Evolutionary conservation across 2,797 vertebrate species (phyloP).

Genomic region (Lepilemur septentrionalis): DNA sequence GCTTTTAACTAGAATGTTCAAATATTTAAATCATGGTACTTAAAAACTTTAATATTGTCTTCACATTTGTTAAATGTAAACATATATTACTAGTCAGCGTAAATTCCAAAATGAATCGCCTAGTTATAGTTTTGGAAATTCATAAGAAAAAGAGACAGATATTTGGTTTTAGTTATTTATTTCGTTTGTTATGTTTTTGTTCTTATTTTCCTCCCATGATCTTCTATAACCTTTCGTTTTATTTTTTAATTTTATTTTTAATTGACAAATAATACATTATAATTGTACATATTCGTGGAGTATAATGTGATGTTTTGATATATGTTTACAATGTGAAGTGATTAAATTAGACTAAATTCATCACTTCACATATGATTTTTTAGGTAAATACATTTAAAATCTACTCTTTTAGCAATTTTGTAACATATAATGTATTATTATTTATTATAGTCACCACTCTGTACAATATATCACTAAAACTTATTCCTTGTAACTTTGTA

Average conservation of each 20-base stretch:
- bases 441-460: neutral
- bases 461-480: neutral
- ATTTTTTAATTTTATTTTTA: neutral
- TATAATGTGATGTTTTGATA: neutral
- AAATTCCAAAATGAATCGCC: neutral
- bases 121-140: neutral
- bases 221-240: neutral
- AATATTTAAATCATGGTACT: neutral
- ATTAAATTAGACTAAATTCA: neutral
- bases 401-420: neutral
- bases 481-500: neutral
- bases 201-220: neutral
- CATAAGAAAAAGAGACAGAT: neutral
- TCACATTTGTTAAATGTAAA: neutral
- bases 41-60: conserved; percentile 7
- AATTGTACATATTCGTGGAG: too few species aligned
- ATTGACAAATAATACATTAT: neutral
- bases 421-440: neutral
- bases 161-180: neutral
- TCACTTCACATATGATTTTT: neutral
- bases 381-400: neutral
- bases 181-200: neutral
- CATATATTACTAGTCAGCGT: neutral
- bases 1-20: neutral
- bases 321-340: neutral